Conservation (phyloP, 2,113 vertebrate species). For the Centropristis striata region DNA sequence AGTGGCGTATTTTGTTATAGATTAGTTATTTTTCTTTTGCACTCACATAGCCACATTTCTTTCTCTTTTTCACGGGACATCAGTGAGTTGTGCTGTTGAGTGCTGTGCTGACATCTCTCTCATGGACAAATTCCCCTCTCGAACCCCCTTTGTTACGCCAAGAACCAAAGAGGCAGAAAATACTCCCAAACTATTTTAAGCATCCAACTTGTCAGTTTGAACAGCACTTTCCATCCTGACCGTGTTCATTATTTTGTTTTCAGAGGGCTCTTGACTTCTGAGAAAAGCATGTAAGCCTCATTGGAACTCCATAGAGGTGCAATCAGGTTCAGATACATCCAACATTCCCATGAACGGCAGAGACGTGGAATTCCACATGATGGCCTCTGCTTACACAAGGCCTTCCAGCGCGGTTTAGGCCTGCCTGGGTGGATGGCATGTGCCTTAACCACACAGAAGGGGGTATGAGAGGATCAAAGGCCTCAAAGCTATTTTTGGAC, state of each 20-base stretch:
- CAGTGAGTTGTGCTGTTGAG: slow-evolving; percentile 43
- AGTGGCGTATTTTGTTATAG: slow-evolving; percentile 33
- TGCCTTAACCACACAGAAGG: slow-evolving; percentile 76
- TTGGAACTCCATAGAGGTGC: slow-evolving; percentile 70
- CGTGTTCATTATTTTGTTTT: slow-evolving; percentile 68
- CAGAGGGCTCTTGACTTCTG: slow-evolving; percentile 56
- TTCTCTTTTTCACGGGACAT: slow-evolving; percentile 42
- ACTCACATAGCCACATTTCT: slow-evolving; percentile 43
- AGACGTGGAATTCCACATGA: slow-evolving; percentile 80
- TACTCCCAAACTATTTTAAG: slow-evolving; percentile 68
- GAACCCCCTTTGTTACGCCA: slow-evolving; percentile 41
- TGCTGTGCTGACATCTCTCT: slow-evolving; percentile 55
- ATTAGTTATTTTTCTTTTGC: slow-evolving; percentile 54
- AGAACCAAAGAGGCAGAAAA: slow-evolving; percentile 66
- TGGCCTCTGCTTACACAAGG: slow-evolving; percentile 81
- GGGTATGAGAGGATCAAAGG: slow-evolving; percentile 75
- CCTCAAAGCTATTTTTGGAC: slow-evolving; percentile 80
- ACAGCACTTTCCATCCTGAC: slow-evolving; percentile 56
- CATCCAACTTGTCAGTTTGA: slow-evolving; percentile 54
- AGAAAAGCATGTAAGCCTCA: slow-evolving; percentile 61
- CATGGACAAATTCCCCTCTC: slow-evolving; percentile 14
- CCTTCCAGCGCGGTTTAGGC: slow-evolving; percentile 78
- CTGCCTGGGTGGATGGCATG: slow-evolving; percentile 81
- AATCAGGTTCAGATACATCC: slow-evolving; percentile 73
- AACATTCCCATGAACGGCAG: slow-evolving; percentile 78